A percentile compares a stretch with the other conserved stretches of the same genome.
Evolutionary conservation across 2,888 invertebrate genomes (phyloP).

Genomic region (Augochlorella aurata): DNA sequence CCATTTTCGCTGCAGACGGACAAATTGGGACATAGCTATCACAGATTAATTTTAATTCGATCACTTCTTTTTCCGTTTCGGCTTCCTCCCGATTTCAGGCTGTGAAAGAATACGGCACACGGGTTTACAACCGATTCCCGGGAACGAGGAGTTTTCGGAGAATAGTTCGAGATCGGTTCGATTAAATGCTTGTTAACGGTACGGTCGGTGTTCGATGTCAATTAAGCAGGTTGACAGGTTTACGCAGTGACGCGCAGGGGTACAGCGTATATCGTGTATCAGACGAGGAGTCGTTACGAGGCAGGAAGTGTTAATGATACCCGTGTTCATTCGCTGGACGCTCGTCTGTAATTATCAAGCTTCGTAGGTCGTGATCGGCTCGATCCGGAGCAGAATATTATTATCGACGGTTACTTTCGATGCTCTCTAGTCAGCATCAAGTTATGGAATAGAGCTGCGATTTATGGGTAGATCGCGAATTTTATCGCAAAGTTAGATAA

Average conservation of each 20-base stretch:
- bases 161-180: neutral
- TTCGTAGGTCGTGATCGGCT: conserved; percentile 67
- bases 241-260: conserved; percentile 74
- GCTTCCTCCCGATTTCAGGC: neutral
- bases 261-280: conserved; percentile 75
- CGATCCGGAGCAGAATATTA: conserved; percentile 62
- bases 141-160: neutral
- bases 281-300: conserved; percentile 80
- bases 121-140: neutral
- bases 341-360: conserved; percentile 80
- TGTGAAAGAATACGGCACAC: neutral
- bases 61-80: neutral
- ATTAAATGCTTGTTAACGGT: conserved; percentile 13
- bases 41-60: conserved; percentile 55
- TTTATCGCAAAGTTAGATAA: no score
- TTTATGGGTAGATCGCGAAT: no score
- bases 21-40: conserved; percentile 15
- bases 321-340: conserved; percentile 80
- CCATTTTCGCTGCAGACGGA: conserved; percentile 6
- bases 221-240: conserved; percentile 77
- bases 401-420: conserved; percentile 29
- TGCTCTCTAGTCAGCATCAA: conserved; percentile 28
- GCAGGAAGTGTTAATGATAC: conserved; percentile 82
- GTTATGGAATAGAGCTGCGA: no score
- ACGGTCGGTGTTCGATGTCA: conserved; percentile 62